These are phyloP conservation scores for Dendrophyllia cribrosa DNA, from an alignment of 64 coral and sea anemone species.

Conservation along the genomic window DNA sequence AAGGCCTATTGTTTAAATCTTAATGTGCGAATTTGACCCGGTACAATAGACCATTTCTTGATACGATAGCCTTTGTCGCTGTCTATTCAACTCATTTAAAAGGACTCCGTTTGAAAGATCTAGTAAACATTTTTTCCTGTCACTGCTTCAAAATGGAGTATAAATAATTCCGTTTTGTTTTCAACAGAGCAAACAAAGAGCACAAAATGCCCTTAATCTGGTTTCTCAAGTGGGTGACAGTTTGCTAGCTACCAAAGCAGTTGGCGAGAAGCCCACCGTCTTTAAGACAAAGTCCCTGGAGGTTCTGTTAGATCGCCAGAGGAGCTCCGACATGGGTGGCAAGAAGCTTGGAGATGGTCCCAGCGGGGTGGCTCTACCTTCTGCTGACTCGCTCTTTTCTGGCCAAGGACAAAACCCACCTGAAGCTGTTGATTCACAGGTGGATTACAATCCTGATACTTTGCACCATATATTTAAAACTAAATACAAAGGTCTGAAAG, in stretches of 20 bases:
- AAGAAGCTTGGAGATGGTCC: slow-evolving; percentile 47
- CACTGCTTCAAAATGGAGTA: neutral
- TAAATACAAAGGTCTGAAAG: too few relatives aligned
- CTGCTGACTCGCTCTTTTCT: slow-evolving; percentile 23
- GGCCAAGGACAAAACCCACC: slow-evolving; percentile 26
- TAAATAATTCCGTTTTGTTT: neutral
- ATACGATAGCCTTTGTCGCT: too few relatives aligned
- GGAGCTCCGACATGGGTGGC: slow-evolving; percentile 46
- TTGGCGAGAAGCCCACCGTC: slow-evolving; percentile 35
- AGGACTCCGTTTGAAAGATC: too few relatives aligned
- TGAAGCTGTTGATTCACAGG: slow-evolving; percentile 67
- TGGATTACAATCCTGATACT: too few relatives aligned
- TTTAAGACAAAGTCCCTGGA: slow-evolving; percentile 64
- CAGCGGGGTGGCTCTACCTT: slow-evolving; percentile 56
- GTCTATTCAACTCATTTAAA: too few relatives aligned
- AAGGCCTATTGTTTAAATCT: too few relatives aligned
- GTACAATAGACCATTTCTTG: too few relatives aligned
- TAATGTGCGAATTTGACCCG: too few relatives aligned
- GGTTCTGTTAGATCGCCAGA: slow-evolving; percentile 62
- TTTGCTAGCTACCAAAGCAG: slow-evolving; percentile 26
- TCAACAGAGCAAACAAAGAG: slow-evolving; percentile 69
- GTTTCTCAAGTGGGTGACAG: slow-evolving; percentile 55
- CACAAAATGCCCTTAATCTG: slow-evolving; percentile 52
- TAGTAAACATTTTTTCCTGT: too few relatives aligned
- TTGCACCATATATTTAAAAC: neutral